Evolutionary conservation across 1,140 invertebrate species (phyloP), one percentile per base, ranked within the genome.

Genomic region (Luehdorfia chinensis): DNA sequence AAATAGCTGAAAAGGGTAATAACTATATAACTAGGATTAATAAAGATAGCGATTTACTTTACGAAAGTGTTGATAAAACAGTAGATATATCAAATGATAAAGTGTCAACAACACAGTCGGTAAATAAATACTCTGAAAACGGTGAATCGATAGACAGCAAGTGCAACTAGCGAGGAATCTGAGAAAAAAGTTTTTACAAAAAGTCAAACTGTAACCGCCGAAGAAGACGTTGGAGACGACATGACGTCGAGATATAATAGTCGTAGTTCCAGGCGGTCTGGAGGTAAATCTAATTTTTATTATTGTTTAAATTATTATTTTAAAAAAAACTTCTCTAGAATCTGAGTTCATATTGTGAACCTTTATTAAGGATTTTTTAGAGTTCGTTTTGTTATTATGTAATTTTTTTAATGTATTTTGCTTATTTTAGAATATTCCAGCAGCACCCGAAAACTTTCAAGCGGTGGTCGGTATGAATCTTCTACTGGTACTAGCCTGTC

Each of bases 181-280:
- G 13, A 13, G 7, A 11, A 23, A 34, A 57, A 45, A 48, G 54
- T 56, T 36, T 36, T 49, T 33, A 9, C 4, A 28, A 47, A 18
- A 21, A 53, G 46, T 59, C 80, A 77, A 81, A 55, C 75, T 85
- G 75, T 76, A 73, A 74, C 74, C 65, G 49, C 59, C 45, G 78
- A 80, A 44, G 86, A 87, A 68, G 79, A 74, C 51, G 70, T 69
- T 52, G 79, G 86, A 47, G 81, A 86, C 74, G 87, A 91, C 34
- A 91, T 91, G 88, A 89, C 89, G 88, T 89, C 89, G 44, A 87
- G 88, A 63, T 91, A 88, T 63, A 43, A 43, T 30, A 89, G 80
- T 70, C 80, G 89, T 55, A 90, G 88, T 64, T 88, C 90, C 47
- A 87, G 84, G 72, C 72, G 87, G 14, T 87, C 90, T 58, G 90